These are phyloP conservation scores for Clanis bilineata DNA, from an alignment of 2,888 invertebrate genomes.

Conservation along the genomic window DNA sequence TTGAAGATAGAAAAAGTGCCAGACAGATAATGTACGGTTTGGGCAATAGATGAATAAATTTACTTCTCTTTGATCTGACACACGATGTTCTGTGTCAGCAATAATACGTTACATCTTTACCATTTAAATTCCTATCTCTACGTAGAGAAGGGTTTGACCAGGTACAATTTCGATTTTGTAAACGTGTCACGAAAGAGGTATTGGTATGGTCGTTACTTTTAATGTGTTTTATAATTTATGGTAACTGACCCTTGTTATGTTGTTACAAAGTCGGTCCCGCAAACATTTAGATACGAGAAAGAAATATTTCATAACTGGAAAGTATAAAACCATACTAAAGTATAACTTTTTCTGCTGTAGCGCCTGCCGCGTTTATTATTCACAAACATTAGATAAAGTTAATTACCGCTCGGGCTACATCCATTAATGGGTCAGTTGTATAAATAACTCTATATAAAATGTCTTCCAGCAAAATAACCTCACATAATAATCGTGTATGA, in stretches of 20 bases:
- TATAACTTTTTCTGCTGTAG: not conserved
- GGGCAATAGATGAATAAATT: conserved; percentile 32
- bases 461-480: not conserved
- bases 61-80: conserved; percentile 14
- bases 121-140: not conserved
- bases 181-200: conserved; percentile 9
- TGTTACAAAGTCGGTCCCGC: not conserved
- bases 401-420: not conserved
- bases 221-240: conserved; percentile 30
- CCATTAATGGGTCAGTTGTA: not conserved
- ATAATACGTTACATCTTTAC: not conserved
- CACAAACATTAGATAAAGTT: not conserved
- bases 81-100: not conserved
- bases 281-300: not conserved
- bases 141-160: conserved; percentile 12
- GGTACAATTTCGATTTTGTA: conserved; percentile 24
- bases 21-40: conserved; percentile 30
- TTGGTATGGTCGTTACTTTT: conserved; percentile 25
- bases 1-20: conserved; percentile 31
- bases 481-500: not conserved
- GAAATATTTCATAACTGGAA: not conserved
- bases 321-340: not conserved
- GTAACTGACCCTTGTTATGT: conserved; percentile 26
- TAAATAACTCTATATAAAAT: not conserved
- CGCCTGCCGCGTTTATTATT: not conserved